These are phyloP conservation scores for Meandrusa payeni DNA, from an alignment of 2,888 invertebrate genomes.

Conservation along the genomic window DNA sequence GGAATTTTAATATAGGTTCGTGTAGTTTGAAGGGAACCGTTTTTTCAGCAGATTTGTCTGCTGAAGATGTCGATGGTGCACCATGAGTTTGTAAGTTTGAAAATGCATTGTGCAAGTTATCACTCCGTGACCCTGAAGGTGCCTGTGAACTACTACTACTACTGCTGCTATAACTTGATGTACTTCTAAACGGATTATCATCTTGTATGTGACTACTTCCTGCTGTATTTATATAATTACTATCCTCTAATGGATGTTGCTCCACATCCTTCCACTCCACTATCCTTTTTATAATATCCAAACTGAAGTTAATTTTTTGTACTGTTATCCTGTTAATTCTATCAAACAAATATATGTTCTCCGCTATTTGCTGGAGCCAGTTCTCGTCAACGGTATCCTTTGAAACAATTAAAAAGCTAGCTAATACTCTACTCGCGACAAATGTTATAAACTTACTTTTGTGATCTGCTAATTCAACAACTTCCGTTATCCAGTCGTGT, in stretches of 20 bases:
- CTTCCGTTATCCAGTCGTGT: constrained; percentile 91
- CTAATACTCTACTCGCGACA: constrained; percentile 88
- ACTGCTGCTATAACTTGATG: constrained; percentile 51
- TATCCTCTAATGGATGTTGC: constrained; percentile 89
- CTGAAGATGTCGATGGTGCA: constrained; percentile 58
- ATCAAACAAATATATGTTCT: constrained; percentile 85
- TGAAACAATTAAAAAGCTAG: constrained; percentile 91
- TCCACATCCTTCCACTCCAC: constrained; percentile 94
- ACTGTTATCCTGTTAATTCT: constrained; percentile 84
- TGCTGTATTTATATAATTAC: constrained; percentile 63
- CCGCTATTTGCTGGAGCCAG: constrained; percentile 89
- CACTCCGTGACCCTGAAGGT: constrained; percentile 50
- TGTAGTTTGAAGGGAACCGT: constrained; percentile 56
- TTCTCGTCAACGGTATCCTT: constrained; percentile 90
- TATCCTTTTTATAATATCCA: constrained; percentile 92
- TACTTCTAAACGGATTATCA: constrained; percentile 69
- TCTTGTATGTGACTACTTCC: constrained; percentile 62
- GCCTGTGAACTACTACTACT: constrained; percentile 40
- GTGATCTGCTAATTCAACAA: constrained; percentile 89
- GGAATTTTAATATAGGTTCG: constrained; percentile 63
- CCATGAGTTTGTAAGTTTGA: constrained; percentile 70
- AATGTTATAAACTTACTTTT: constrained; percentile 90
- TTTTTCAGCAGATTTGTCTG: constrained; percentile 42
- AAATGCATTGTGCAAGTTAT: constrained; percentile 66
- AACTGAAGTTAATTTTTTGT: constrained; percentile 89